These are phyloP conservation scores for Aurelia sp. DNA, from an alignment of 30 jellyfish, hydroid and myxozoan species.

Conservation along the genomic window DNA sequence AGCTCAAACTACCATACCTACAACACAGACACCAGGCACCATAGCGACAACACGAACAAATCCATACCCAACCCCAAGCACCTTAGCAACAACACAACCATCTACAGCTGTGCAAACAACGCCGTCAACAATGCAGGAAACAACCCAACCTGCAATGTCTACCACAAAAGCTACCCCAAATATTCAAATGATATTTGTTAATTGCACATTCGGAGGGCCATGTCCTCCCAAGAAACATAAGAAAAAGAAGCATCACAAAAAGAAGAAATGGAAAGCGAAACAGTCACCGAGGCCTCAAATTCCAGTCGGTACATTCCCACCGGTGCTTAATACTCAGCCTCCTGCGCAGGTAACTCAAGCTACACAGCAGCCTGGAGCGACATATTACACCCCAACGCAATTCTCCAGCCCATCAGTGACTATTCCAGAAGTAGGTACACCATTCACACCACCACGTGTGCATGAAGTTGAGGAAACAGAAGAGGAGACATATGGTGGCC, in stretches of 20 bases:
- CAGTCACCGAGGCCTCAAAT: background rate
- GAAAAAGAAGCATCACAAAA: slow-evolving; percentile 13
- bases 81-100: slow-evolving; percentile 22
- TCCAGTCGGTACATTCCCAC: background rate
- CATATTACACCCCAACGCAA: slow-evolving; percentile 18
- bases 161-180: slow-evolving; percentile 26
- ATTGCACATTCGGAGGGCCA: slow-evolving; percentile 69
- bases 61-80: slow-evolving; percentile 18
- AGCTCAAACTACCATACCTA: background rate
- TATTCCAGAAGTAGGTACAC: slow-evolving; percentile 62
- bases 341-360: slow-evolving; percentile 30
- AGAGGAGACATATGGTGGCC: slow-evolving; percentile 53
- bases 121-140: slow-evolving; percentile 3
- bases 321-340: slow-evolving; percentile 1
- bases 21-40: slow-evolving; percentile 33
- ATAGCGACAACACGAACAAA: slow-evolving; percentile 17
- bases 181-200: slow-evolving; percentile 54
- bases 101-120: slow-evolving; percentile 5
- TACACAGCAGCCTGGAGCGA: background rate
- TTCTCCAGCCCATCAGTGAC: slow-evolving; percentile 41
- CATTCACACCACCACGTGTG: slow-evolving; percentile 61
- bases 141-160: background rate
- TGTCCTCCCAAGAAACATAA: slow-evolving; percentile 33
- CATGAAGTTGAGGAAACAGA: slow-evolving; percentile 41
- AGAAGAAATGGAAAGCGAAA: slow-evolving; percentile 36